These are phyloP conservation scores for Tachyglossus aculeatus DNA, from an alignment of 2,797 vertebrate genomes.

Conservation along the genomic window DNA sequence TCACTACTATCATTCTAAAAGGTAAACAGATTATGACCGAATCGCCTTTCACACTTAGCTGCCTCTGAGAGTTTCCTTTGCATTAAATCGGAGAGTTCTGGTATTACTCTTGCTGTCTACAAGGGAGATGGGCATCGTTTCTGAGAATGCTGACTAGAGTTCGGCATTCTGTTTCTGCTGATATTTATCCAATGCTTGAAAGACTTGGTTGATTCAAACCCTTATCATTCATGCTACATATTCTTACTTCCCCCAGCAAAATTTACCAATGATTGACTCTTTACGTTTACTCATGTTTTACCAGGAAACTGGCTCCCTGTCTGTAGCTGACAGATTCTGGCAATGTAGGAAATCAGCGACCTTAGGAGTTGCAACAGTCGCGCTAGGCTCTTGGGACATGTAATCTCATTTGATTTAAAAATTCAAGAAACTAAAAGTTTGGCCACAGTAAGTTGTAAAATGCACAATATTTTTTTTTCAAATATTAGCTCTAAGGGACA, in stretches of 20 bases:
- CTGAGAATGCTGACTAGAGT: not conserved
- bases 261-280: not conserved
- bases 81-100: not conserved
- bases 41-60: not conserved
- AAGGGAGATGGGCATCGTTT: not conserved
- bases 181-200: not conserved
- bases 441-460: too few relatives aligned
- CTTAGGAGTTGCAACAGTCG: not conserved
- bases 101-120: not conserved
- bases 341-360: not conserved
- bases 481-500: too few relatives aligned
- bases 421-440: fast-evolving
- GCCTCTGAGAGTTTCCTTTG: not conserved
- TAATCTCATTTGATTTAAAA: not conserved
- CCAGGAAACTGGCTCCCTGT: not conserved
- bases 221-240: not conserved
- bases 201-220: not conserved
- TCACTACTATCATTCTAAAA: not conserved
- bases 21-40: not conserved
- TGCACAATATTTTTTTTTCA: too few relatives aligned
- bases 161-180: not conserved
- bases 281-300: not conserved
- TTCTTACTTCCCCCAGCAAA: not conserved
- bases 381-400: not conserved
- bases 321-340: not conserved